phyloP scores from a whole-genome alignment of 2,113 vertebrate genomes.

The Pungitius pungitius region DNA sequence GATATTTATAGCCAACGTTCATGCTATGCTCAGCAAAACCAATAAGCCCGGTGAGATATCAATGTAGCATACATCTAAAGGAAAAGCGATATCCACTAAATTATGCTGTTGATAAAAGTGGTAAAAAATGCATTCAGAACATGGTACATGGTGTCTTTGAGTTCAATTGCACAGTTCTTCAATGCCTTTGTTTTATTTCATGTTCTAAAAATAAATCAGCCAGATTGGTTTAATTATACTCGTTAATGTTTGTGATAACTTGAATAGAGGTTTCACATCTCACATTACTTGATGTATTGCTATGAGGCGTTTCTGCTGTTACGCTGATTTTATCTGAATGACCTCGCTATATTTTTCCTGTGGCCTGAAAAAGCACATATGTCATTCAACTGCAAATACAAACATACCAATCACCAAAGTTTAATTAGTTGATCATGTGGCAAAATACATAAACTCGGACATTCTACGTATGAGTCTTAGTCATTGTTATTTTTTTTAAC shows the following conservation, averaged over 20 bases:
- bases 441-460: constrained; percentile 18
- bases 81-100: constrained; percentile 18
- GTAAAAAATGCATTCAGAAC: constrained; percentile 28
- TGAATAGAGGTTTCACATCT: constrained; percentile 31
- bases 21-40: constrained; percentile 19
- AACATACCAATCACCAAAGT: constrained; percentile 18
- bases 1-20: constrained; percentile 2
- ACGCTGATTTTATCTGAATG: constrained; percentile 21
- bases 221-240: constrained; percentile 26
- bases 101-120: constrained; percentile 17
- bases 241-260: constrained; percentile 36
- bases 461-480: constrained; percentile 4
- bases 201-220: constrained; percentile 35
- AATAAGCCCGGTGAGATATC: constrained; percentile 20
- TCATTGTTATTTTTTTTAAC: constrained; percentile 15
- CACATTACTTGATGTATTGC: constrained; percentile 43
- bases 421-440: constrained; percentile 29
- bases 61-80: constrained; percentile 44
- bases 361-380: constrained; percentile 31
- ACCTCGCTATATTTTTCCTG: constrained; percentile 13
- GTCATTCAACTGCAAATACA: constrained; percentile 8
- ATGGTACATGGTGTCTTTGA: constrained; percentile 31
- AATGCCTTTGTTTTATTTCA: constrained; percentile 55
- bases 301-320: constrained; percentile 40
- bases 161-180: constrained; percentile 50